A percentile compares a stretch with the other conserved stretches of the same genome.
phyloP scores from a whole-genome alignment of 2,797 vertebrate genomes.

The Rhynchonycteris naso region DNA sequence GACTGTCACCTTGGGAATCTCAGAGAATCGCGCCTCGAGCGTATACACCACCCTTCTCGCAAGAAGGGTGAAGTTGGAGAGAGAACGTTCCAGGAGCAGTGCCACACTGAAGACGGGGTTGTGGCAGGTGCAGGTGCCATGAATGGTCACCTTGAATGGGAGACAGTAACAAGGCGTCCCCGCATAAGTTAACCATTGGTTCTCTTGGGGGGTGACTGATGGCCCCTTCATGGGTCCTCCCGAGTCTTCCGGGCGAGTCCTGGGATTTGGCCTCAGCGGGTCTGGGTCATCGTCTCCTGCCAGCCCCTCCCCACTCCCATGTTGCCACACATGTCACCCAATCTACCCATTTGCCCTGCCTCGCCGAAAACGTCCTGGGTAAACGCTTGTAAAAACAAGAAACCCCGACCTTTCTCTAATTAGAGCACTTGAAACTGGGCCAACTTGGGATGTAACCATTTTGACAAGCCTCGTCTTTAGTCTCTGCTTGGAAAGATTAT shows the following conservation, averaged over 20 bases:
- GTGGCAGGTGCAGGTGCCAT: background rate
- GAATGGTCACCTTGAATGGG: background rate
- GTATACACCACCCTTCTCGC: background rate
- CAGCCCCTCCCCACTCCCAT: background rate
- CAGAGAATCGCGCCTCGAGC: background rate
- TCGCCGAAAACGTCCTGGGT: background rate
- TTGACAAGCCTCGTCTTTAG: constrained; percentile 11
- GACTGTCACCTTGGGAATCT: background rate
- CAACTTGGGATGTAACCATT: constrained; percentile 29
- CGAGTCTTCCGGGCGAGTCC: background rate
- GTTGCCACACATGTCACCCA: rapidly evolving
- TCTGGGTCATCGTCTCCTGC: rapidly evolving
- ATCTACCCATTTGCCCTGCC: background rate
- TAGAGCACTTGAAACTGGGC: constrained; percentile 27
- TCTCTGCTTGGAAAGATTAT: constrained; percentile 49
- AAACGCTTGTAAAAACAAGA: constrained; percentile 58
- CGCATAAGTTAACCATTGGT: rapidly evolving
- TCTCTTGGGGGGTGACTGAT: background rate
- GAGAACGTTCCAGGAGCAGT: rapidly evolving
- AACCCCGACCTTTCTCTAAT: constrained; percentile 38
- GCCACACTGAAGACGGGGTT: background rate
- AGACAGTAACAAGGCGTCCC: background rate
- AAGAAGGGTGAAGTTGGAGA: background rate
- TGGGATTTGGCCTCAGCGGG: rapidly evolving
- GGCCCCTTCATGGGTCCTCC: background rate